phyloP scores from a whole-genome alignment of 92 coral and sea anemone species.

The Epizoanthus scotinus region DNA sequence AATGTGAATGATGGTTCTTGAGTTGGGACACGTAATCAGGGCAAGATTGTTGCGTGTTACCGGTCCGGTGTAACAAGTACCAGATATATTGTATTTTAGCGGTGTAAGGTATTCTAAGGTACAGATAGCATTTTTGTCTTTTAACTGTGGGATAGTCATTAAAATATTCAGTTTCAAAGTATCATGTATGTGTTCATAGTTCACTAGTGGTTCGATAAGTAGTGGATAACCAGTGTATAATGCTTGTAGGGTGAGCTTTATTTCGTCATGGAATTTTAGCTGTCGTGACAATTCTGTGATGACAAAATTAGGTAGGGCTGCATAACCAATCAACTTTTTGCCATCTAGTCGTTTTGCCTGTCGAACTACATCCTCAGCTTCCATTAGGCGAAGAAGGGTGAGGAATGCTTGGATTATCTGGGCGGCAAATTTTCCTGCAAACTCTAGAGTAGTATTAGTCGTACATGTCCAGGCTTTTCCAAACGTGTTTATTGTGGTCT shows the following conservation, averaged over 20 bases:
- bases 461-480: background rate
- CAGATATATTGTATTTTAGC: background rate
- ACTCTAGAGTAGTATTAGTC: background rate
- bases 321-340: background rate
- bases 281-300: background rate
- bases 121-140: background rate
- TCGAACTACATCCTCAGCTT: background rate
- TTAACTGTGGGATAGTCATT: background rate
- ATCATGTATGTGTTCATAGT: background rate
- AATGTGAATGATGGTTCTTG: too few relatives aligned
- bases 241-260: background rate
- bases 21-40: background rate
- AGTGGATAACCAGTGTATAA: slow-evolving; percentile 3
- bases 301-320: background rate
- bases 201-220: background rate
- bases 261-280: background rate
- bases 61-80: slow-evolving; percentile 10
- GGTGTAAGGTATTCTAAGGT: slow-evolving; percentile 16
- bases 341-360: background rate
- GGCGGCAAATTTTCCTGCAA: background rate
- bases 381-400: background rate
- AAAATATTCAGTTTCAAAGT: background rate
- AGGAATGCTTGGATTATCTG: background rate
- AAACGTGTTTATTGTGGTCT: background rate
- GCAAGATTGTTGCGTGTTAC: background rate